Conservation (phyloP, 2,797 vertebrate species). For the Sorex maritimensis region DNA sequence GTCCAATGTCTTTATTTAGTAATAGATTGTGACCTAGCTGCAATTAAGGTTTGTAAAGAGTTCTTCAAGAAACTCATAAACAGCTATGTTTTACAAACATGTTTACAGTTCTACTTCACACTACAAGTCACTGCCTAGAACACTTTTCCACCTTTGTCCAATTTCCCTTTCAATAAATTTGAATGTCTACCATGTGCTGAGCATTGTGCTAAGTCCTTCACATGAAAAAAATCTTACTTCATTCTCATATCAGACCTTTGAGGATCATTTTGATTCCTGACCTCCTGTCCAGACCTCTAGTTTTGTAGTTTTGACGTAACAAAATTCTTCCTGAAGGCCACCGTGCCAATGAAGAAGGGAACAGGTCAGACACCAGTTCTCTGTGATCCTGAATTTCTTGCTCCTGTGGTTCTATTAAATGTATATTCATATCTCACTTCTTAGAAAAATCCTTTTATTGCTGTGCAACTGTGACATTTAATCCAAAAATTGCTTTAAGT, state of each 20-base stretch:
- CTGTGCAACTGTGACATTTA: not conserved
- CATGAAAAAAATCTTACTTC: not conserved
- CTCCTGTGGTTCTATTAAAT: not conserved
- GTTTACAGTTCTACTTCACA: not conserved
- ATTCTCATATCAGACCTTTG: not conserved
- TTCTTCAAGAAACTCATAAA: not conserved
- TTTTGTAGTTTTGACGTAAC: not conserved
- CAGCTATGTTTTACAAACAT: not conserved
- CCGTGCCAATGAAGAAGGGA: not conserved
- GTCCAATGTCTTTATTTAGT: not conserved
- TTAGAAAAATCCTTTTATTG: conserved; percentile 3
- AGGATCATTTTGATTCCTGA: too few relatives aligned
- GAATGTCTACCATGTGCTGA: not conserved
- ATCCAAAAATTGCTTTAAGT: not conserved
- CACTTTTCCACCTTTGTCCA: not conserved
- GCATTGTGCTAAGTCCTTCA: not conserved
- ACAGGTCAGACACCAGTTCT: not conserved
- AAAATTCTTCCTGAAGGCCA: not conserved
- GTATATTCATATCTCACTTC: not conserved
- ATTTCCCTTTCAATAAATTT: not conserved
- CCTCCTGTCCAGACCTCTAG: not conserved
- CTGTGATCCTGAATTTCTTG: not conserved
- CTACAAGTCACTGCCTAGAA: not conserved
- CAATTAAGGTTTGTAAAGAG: not conserved
- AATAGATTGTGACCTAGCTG: not conserved